phyloP scores from a whole-genome alignment of 2,797 vertebrate species.

The Parambassis ranga region DNA sequence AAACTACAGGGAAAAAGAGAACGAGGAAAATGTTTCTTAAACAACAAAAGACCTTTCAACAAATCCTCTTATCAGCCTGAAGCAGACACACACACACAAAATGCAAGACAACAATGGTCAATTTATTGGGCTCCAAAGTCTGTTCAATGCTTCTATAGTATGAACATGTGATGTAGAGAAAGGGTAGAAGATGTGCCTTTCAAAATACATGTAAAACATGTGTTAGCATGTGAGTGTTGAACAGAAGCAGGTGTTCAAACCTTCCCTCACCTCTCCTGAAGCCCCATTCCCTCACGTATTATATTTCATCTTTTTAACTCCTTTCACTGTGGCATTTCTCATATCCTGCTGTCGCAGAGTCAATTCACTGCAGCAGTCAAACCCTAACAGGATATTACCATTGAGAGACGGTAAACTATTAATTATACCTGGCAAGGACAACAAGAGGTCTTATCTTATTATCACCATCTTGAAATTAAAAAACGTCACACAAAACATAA shows the following conservation, averaged over 20 bases:
- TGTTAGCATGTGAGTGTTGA: background rate
- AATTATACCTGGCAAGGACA: constrained; percentile 47
- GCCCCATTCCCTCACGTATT: constrained; percentile 1
- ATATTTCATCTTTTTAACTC: constrained; percentile 41
- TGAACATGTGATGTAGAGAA: background rate
- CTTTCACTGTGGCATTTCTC: constrained; percentile 42
- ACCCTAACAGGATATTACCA: constrained; percentile 57
- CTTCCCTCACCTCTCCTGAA: background rate
- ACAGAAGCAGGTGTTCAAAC: constrained; percentile 5
- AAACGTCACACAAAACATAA: constrained; percentile 16
- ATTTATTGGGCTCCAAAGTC: background rate
- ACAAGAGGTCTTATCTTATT: constrained; percentile 30
- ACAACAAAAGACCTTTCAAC: constrained; percentile 27
- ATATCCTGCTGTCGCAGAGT: constrained; percentile 52
- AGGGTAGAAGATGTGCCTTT: background rate
- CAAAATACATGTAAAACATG: background rate
- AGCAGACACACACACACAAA: constrained; percentile 31
- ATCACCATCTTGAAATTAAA: constrained; percentile 40
- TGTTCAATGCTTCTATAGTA: background rate
- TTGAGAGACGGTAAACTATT: constrained; percentile 55
- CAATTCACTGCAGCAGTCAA: constrained; percentile 32
- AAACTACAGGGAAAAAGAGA: constrained; percentile 3
- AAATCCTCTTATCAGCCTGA: constrained; percentile 47
- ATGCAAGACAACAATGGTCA: constrained; percentile 9
- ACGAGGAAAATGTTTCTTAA: constrained; percentile 23